These are phyloP conservation scores for Petaurus breviceps DNA, from an alignment of 2,113 vertebrate genomes.

Conservation along the genomic window DNA sequence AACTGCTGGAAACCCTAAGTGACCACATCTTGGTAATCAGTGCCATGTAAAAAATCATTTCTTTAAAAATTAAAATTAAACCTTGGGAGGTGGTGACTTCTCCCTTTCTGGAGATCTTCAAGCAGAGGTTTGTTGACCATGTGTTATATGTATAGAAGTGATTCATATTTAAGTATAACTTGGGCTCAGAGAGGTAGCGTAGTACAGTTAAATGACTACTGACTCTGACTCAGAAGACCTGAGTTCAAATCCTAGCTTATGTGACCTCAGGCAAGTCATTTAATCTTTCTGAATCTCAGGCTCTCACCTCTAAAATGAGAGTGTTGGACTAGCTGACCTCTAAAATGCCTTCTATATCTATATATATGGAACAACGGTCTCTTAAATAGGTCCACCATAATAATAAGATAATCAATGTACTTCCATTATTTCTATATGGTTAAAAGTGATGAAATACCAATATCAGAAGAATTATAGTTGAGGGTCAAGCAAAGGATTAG, in stretches of 20 bases:
- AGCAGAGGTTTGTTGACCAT: not conserved
- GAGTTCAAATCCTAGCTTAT: not conserved
- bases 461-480: not conserved
- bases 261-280: not conserved
- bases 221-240: not conserved
- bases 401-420: not conserved
- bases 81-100: not conserved
- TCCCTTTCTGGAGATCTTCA: not conserved
- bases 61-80: not conserved
- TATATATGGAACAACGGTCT: not conserved
- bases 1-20: not conserved
- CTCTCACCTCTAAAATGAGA: not conserved
- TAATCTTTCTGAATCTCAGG: not conserved
- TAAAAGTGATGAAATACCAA: not conserved
- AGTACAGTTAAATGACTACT: not conserved
- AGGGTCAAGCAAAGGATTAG: not conserved
- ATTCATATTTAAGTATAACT: not conserved
- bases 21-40: not conserved
- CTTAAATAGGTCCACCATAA: not conserved
- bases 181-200: not conserved
- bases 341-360: not conserved
- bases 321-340: not conserved
- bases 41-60: not conserved
- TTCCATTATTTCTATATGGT: not conserved
- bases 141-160: not conserved